phyloP scores from a whole-genome alignment of 2,888 invertebrate genomes.

The Parnassius mnemosyne region DNA sequence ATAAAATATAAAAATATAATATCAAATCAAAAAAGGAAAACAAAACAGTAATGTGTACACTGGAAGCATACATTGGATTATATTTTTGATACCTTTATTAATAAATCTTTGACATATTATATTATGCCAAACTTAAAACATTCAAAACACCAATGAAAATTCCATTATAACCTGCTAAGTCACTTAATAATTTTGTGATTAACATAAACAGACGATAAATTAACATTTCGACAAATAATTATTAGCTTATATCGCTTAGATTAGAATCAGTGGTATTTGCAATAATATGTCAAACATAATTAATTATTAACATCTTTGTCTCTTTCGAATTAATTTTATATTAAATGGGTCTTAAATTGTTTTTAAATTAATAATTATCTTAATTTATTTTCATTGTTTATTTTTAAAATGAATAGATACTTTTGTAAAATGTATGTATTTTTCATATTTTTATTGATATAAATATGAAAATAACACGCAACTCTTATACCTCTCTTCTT shows the following conservation, averaged over 20 bases:
- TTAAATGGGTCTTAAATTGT: not conserved
- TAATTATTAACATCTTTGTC: slow-evolving; percentile 52
- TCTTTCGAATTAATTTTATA: slow-evolving; percentile 36
- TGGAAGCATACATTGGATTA: no score
- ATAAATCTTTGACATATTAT: slow-evolving; percentile 25
- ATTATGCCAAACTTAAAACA: slow-evolving; percentile 54
- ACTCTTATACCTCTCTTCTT: no score
- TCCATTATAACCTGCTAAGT: slow-evolving; percentile 65
- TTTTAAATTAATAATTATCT: no score
- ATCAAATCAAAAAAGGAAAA: no score
- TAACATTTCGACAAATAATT: slow-evolving; percentile 74
- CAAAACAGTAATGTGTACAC: no score
- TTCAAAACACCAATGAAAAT: slow-evolving; percentile 69
- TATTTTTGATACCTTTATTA: no score
- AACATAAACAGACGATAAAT: slow-evolving; percentile 68
- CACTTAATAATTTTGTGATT: slow-evolving; percentile 64
- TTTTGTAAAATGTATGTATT: no score
- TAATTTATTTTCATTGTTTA: no score
- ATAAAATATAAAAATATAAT: no score
- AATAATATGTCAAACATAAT: slow-evolving; percentile 58
- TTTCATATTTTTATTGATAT: no score
- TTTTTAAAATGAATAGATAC: no score
- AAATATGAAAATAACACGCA: no score
- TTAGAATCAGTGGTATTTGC: slow-evolving; percentile 56
- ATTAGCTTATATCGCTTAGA: slow-evolving; percentile 54